Evolutionary conservation across 2,888 invertebrate genomes (phyloP).

Genomic region (Sphecodes monilicornis): DNA sequence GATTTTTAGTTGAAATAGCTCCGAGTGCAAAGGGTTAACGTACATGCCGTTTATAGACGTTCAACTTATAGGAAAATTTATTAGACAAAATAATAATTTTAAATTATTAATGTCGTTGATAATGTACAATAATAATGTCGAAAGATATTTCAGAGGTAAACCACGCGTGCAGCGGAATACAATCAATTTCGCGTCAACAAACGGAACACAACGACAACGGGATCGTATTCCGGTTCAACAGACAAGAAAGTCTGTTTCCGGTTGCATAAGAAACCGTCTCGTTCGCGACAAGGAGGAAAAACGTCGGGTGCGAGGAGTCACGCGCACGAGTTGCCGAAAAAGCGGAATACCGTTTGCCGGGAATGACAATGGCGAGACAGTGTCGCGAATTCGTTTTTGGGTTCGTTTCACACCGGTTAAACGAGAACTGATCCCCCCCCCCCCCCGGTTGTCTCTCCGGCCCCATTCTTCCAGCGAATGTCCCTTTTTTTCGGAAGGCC

Average conservation of each 20-base stretch:
- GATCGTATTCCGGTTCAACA: neutral
- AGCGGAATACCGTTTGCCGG: neutral
- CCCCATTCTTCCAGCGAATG: neutral
- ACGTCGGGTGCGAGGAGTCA: conserved; percentile 4
- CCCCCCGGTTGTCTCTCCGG: conserved; percentile 39
- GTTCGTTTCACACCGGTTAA: conserved; percentile 43
- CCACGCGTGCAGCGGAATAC: neutral
- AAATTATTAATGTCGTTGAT: too few relatives aligned
- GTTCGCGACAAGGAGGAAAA: neutral
- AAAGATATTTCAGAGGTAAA: too few relatives aligned
- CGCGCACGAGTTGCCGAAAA: neutral
- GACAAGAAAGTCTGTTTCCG: neutral
- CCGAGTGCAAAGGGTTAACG: too few relatives aligned
- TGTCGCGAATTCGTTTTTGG: conserved; percentile 25
- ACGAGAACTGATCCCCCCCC: conserved; percentile 59
- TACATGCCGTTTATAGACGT: too few relatives aligned
- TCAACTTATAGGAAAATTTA: too few relatives aligned
- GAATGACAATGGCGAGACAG: conserved; percentile 40
- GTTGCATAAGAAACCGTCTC: neutral
- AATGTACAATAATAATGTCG: too few relatives aligned
- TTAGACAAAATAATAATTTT: too few relatives aligned
- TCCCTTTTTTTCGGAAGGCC: neutral
- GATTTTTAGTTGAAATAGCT: too few relatives aligned
- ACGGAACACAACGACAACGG: neutral
- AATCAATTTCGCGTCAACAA: neutral